Evolutionary conservation across 2,888 invertebrate genomes (phyloP), one percentile per base, ranked within the genome.

Genomic region (Agonopterix arenella): DNA sequence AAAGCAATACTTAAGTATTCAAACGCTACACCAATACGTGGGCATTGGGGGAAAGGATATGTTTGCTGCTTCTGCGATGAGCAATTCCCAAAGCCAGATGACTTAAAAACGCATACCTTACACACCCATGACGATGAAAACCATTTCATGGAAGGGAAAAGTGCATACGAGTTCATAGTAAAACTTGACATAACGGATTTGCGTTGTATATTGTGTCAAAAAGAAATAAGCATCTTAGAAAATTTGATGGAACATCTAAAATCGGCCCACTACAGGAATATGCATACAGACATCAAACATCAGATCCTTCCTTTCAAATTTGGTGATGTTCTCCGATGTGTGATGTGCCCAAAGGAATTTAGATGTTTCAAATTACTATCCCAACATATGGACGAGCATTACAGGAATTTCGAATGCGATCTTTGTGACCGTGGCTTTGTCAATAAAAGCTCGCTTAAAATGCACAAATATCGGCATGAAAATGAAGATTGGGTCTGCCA

Each of bases 381-480:
- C 2, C 76, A 80, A n/a, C 84, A 84, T 41, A 84, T 84, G 83
- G 77, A 81, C 38, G 57, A 65, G 0, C 85, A 85, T 50, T 81
- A 75, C 46, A 68, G 76, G 46, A 84, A 84, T 54, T 81, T 70
- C 40, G 58, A 76, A 1, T 85, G 84, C 44, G 70, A 74, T 2
- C 63, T 68, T 2, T 85, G 84, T 49, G 71, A 77, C 37, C 73
- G 76, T 0, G 82, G 83, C 0, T 84, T 82, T 41, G 74, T 82
- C 0, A 76, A 71, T 18, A 68, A 72, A 13, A 71, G 68, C 11
- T 74, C 74, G n/a, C 56, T 81, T 1, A 54, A 69, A 0, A 64
- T 72, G 8, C 84, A 84, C 52, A 66, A 66, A 0, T 69, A 74
- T 43, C 73, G 68, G 0, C 80, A 83, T 49, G 73, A 79, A 48